Base-by-base conservation (phyloP, 2,797 vertebrate genomes). In the Spinus olivaceus region DNA sequence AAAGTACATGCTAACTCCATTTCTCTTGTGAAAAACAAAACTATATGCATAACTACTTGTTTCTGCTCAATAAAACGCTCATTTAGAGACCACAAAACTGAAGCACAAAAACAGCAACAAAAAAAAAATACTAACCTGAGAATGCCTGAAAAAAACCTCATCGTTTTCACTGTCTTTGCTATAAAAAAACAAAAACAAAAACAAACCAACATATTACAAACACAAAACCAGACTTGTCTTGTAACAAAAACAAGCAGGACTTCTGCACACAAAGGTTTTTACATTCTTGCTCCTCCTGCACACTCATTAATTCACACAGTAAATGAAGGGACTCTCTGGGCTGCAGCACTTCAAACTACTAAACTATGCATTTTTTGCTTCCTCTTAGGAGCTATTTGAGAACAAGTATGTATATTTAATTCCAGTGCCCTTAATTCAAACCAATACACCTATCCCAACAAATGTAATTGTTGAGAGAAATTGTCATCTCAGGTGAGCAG, bases 91-190 rank as follows among this genome's bases (percentile, higher is more conserved):
- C 53, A 83, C 46, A 79, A 50, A 86, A 78, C 37, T 37, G 44
- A 90, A 92, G 88, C 25, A 70, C 14, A 90, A 79, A 64, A 74
- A 59, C 4, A 57, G 4, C 8, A 15, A 20, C 5, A 12, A 51
- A 50, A 61, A 61, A 54, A 83, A 82, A 88, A 94, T 86, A 97
- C 98, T 95, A 90, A 98, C 98, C 98, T 98, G 97, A 88, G 79
- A 84, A 61, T 91, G 95, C 71, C 80, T 96, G 72, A 73, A 57
- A 77, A 95, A 94, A 77, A 76, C 93, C 27, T 92, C 76, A 37
- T 96, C 96, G n/a, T 95, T 97, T 94, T 96, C 97, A 92, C 90
- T 95, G 91, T 97, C 97, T 96, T 97, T 98, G 95, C 98, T 98
- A 90, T 24, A 97, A 97, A 97, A 91, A 97, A 66, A 80, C 33